Conservation (phyloP, 2,113 vertebrate genomes). For the Solea solea region DNA sequence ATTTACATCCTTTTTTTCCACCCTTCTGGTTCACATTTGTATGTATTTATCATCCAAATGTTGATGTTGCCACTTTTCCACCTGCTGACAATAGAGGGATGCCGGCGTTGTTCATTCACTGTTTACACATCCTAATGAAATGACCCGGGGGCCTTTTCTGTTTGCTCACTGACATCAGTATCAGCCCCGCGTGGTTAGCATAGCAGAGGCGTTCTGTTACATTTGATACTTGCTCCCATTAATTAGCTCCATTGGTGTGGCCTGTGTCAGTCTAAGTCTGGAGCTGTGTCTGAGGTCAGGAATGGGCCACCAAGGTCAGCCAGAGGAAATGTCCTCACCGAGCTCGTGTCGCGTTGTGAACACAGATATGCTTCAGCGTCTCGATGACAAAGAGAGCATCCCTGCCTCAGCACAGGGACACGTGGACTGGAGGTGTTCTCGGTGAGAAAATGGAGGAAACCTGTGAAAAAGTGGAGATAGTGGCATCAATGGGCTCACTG, state of each 20-base stretch:
- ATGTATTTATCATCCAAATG: neutral
- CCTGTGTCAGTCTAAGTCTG: constrained; percentile 44
- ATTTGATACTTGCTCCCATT: constrained; percentile 75
- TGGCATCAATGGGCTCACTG: constrained; percentile 53
- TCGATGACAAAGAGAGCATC: neutral
- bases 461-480: constrained; percentile 24
- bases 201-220: constrained; percentile 77
- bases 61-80: constrained; percentile 34
- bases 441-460: neutral
- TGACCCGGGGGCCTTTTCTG: constrained; percentile 52
- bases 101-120: constrained; percentile 28
- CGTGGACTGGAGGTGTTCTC: neutral
- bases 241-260: constrained; percentile 66
- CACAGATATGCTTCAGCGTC: neutral
- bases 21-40: constrained; percentile 22
- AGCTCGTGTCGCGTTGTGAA: neutral
- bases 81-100: constrained; percentile 4
- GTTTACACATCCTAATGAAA: constrained; percentile 59
- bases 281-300: constrained; percentile 49
- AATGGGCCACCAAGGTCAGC: constrained; percentile 64
- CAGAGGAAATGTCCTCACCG: constrained; percentile 34
- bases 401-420: neutral
- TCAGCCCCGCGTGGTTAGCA: constrained; percentile 57
- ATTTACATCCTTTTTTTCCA: constrained; percentile 37
- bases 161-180: constrained; percentile 57